Evolutionary conservation across 53 echinoderm and acorn worm species (phyloP).

Genomic region (Apostichopus leukothele): DNA sequence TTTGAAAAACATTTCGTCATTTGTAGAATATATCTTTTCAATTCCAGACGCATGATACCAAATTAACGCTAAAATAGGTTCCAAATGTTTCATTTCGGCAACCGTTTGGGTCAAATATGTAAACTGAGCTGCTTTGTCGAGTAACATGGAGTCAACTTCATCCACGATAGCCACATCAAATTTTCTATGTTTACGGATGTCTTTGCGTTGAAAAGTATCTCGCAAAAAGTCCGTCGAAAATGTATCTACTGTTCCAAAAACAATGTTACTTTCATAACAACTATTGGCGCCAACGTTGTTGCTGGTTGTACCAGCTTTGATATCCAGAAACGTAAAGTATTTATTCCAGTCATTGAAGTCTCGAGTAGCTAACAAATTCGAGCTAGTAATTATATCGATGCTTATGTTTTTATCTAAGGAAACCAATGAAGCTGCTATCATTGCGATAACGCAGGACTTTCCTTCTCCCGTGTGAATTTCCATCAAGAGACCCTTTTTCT

Average conservation of each 20-base stretch:
- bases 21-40: neutral
- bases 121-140: neutral
- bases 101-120: neutral
- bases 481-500: neutral
- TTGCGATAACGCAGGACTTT: conserved; percentile 10
- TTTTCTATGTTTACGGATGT: neutral
- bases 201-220: neutral
- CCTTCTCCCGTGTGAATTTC: conserved; percentile 1
- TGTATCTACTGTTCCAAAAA: neutral
- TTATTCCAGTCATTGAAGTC: neutral
- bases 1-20: neutral
- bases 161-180: neutral
- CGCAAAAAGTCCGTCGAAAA: neutral
- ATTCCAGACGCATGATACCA: neutral
- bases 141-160: conserved; percentile 1
- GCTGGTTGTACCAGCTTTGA: neutral
- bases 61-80: neutral
- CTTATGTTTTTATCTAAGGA: neutral
- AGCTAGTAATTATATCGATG: conserved; percentile 3
- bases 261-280: neutral
- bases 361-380: neutral
- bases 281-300: neutral
- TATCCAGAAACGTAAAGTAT: neutral
- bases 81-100: neutral
- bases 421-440: neutral